A percentile compares a stretch with the other conserved stretches of the same genome.
These are phyloP conservation scores for Kryptolebias marmoratus DNA, from an alignment of 2,113 vertebrate genomes.

Conservation along the genomic window DNA sequence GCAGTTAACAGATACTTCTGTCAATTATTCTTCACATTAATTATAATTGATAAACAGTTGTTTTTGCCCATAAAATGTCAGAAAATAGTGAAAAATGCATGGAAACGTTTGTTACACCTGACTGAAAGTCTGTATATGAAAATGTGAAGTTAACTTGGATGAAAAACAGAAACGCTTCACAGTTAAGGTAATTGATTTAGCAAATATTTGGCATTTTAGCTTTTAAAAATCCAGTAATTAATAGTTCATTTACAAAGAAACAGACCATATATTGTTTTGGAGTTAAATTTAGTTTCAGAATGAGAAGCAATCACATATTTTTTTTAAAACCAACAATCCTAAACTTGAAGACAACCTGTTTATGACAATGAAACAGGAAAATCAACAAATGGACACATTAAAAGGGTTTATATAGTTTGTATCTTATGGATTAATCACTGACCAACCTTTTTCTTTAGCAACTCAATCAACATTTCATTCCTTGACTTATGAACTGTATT, in stretches of 20 bases:
- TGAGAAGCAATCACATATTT: too few relatives aligned
- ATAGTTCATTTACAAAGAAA: conserved; percentile 6
- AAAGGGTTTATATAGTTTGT: too few relatives aligned
- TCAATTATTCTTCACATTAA: conserved; percentile 7
- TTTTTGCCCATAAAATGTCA: conserved; percentile 13
- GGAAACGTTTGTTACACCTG: background rate
- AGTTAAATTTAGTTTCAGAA: too few relatives aligned
- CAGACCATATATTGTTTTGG: background rate
- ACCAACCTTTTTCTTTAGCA: too few relatives aligned
- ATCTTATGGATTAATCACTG: too few relatives aligned
- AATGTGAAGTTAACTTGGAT: background rate
- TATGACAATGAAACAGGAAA: too few relatives aligned
- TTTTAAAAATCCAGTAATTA: background rate
- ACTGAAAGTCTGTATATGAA: background rate
- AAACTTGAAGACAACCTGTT: too few relatives aligned
- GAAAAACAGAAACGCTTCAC: background rate
- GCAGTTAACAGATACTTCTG: background rate
- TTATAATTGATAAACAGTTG: background rate
- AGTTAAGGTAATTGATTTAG: background rate
- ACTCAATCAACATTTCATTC: too few relatives aligned
- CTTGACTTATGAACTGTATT: background rate
- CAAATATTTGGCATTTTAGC: background rate
- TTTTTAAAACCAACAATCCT: too few relatives aligned
- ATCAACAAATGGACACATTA: too few relatives aligned
- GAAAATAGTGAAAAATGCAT: background rate